Percentiles rank a stretch among this genome's conserved stretches.
phyloP scores from a whole-genome alignment of 1,140 invertebrate species.

The Rhopalosiphum padi region DNA sequence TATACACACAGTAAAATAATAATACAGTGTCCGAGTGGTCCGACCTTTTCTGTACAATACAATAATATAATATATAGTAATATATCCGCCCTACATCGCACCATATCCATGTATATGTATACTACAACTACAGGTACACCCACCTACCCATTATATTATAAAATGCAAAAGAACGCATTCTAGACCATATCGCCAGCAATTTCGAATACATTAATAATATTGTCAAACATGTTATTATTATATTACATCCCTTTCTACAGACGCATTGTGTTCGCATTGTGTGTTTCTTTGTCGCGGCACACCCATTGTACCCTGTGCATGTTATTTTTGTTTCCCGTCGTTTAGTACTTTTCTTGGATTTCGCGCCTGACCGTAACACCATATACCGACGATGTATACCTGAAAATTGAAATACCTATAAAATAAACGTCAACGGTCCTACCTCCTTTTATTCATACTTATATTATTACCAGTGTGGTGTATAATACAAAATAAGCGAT shows the following conservation, averaged over 20 bases:
- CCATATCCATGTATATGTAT: not conserved
- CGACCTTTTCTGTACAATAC: not conserved
- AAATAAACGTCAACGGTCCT: not conserved
- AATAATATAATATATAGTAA: not conserved
- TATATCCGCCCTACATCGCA: not conserved
- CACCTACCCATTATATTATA: not conserved
- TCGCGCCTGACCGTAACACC: not conserved
- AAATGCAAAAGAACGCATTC: not conserved
- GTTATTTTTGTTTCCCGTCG: slow-evolving; percentile 29
- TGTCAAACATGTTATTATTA: slow-evolving; percentile 25
- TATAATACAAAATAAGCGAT: no score
- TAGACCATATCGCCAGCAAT: not conserved
- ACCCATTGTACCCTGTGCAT: not conserved
- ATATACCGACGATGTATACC: not conserved
- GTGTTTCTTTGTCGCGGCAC: not conserved
- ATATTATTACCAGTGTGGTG: not conserved
- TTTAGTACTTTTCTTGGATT: slow-evolving; percentile 4
- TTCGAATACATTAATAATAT: slow-evolving; percentile 26
- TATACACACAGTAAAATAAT: not conserved
- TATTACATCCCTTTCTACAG: not conserved
- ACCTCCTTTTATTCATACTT: not conserved
- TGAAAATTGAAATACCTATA: not conserved
- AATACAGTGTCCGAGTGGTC: not conserved
- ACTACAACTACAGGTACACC: not conserved
- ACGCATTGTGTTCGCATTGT: not conserved